phyloP scores from a whole-genome alignment of 2,797 vertebrate species.

The Darevskia mixta region DNA sequence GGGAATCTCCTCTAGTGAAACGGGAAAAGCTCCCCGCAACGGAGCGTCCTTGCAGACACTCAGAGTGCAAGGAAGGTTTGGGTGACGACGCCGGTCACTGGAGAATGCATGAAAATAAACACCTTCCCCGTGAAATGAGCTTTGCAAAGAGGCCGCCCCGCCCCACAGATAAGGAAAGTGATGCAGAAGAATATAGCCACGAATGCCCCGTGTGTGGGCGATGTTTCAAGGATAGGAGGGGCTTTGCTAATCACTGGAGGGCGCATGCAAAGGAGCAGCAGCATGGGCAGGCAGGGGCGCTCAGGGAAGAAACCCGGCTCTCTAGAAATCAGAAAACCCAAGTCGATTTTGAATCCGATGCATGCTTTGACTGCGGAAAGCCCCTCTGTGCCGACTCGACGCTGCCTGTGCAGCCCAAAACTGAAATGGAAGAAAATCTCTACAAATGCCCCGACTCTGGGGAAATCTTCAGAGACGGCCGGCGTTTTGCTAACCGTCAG shows the following conservation, averaged over 20 bases:
- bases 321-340: conserved; percentile 56
- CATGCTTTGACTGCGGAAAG: conserved; percentile 65
- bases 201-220: neutral
- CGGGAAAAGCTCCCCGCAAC: neutral
- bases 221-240: neutral
- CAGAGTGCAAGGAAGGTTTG: neutral
- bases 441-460: conserved; percentile 66
- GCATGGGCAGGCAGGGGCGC: neutral
- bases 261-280: neutral
- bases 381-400: conserved; percentile 52
- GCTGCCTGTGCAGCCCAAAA: conserved; percentile 55
- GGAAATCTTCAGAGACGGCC: conserved; percentile 65
- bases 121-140: neutral
- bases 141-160: neutral
- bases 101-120: neutral
- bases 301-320: neutral
- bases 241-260: conserved; percentile 21
- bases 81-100: neutral
- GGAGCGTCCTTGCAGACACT: neutral
- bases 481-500: conserved; percentile 65
- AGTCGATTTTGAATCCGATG: conserved; percentile 55
- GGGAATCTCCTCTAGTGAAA: neutral
- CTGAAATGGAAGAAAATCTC: conserved; percentile 62
- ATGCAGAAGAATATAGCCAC: neutral
- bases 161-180: neutral